These are phyloP conservation scores for Kradibia gibbosae DNA, from an alignment of 1,140 invertebrate genomes.

Conservation along the genomic window DNA sequence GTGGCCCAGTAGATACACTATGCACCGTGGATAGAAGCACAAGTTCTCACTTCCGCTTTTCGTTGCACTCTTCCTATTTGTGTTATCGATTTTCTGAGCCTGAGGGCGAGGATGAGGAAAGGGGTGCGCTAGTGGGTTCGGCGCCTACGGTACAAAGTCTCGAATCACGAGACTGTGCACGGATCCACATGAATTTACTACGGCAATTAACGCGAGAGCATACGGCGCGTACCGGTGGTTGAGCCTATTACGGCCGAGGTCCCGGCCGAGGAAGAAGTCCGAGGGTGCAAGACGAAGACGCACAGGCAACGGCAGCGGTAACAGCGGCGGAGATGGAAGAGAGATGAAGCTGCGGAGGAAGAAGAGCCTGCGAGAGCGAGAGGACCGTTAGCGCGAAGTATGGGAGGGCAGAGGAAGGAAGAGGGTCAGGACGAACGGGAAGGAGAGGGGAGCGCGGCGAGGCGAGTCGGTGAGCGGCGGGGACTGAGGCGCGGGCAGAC, in stretches of 20 bases:
- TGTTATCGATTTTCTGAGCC: no score
- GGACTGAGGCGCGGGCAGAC: constrained; percentile 61
- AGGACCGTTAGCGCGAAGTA: constrained; percentile 51
- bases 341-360: neutral
- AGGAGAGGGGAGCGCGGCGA: constrained; percentile 12
- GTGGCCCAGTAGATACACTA: no score
- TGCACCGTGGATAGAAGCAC: no score
- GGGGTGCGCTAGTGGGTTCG: constrained; percentile 22
- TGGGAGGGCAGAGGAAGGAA: constrained; percentile 10
- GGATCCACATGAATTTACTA: constrained; percentile 70
- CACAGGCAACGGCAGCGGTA: no score
- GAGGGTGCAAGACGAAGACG: neutral
- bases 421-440: constrained; percentile 54
- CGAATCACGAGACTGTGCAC: constrained; percentile 50
- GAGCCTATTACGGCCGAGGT: constrained; percentile 45
- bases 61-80: no score
- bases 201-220: constrained; percentile 72
- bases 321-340: no score
- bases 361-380: constrained; percentile 3
- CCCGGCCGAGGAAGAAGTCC: neutral
- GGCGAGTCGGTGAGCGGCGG: constrained; percentile 38
- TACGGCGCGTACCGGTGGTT: constrained; percentile 66
- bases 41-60: no score
- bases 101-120: neutral
- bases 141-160: no score